Evolutionary conservation across 2,888 invertebrate genomes (phyloP), one percentile per base, ranked within the genome.

Genomic region (Polydrusus pterygomalis): DNA sequence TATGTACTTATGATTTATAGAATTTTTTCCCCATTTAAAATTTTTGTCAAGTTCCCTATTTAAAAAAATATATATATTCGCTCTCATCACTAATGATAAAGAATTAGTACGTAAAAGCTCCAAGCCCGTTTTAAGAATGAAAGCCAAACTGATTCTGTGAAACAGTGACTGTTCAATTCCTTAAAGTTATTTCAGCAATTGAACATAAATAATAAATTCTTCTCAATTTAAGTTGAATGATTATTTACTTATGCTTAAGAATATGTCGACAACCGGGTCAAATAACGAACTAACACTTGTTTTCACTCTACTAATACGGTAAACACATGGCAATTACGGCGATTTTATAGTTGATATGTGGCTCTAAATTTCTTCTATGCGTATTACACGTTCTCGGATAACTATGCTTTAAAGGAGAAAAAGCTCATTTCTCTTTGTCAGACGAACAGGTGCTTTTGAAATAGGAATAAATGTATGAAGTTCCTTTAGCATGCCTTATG

Each of bases 251-350:
- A 9, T 34, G 17, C 49, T 49, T n/a, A 49, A 20, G 40, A 30
- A 69, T 60, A 69, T 60, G 69, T 49, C 54, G 63, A 51, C 70
- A 63, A 71, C 63, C 63, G 43, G 54, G 63, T 71, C 70, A 71
- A 71, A 63, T 62, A 63, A 34, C 49, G 54, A 71, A 63, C 70
- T 63, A 40, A 60, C 73, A 68, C 67, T 56, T 73, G 68, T 73
- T 60, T 60, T 67, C 73, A 47, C 73, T 68, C 11, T 73, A 67
- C 73, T 60, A 73, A 73, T 73, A 73, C 17, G 73, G 73, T 40
- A 74, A 74, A 74, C 68, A 17, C 20, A 43, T 51, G 54, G 51
- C 74, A 51, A 74, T 74, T 64, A 69, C 45, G 15, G 49, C 64
- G 51, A 54, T 64, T 69, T 74, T 65, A 69, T 62, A 63, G 64